Evolutionary conservation across 2,113 vertebrate species (phyloP).

Genomic region (Myotis brandtii): DNA sequence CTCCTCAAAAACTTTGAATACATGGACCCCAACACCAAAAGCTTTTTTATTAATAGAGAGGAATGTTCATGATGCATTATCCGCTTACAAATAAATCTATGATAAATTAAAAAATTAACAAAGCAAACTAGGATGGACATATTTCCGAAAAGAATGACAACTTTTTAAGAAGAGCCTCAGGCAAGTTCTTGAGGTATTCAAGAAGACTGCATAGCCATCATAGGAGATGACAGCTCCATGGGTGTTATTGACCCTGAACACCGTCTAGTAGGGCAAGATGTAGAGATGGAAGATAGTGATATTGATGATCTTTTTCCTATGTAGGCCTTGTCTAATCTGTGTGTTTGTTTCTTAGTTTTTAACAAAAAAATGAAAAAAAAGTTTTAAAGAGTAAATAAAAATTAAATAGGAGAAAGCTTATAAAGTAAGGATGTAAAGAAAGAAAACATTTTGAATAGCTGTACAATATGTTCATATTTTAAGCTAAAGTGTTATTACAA

Average conservation of each 20-base stretch:
- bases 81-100: neutral
- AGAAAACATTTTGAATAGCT: neutral
- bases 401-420: neutral
- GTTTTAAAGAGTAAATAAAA: neutral
- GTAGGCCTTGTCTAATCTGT: neutral
- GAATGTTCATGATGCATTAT: neutral
- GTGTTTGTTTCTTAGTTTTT: neutral
- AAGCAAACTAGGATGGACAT: neutral
- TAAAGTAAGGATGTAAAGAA: neutral
- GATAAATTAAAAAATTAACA: neutral
- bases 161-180: neutral
- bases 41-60: neutral
- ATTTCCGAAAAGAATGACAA: neutral
- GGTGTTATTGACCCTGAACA: neutral
- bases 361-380: neutral
- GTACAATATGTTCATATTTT: neutral
- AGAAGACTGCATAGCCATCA: neutral
- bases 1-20: neutral
- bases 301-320: neutral
- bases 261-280: neutral
- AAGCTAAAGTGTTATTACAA: neutral
- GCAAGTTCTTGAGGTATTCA: neutral
- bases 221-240: neutral
- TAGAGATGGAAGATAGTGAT: neutral
- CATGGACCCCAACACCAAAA: neutral